Conservation (phyloP, 37 sponge, comb jelly and placozoan genomes). For the Crambe crambe region DNA sequence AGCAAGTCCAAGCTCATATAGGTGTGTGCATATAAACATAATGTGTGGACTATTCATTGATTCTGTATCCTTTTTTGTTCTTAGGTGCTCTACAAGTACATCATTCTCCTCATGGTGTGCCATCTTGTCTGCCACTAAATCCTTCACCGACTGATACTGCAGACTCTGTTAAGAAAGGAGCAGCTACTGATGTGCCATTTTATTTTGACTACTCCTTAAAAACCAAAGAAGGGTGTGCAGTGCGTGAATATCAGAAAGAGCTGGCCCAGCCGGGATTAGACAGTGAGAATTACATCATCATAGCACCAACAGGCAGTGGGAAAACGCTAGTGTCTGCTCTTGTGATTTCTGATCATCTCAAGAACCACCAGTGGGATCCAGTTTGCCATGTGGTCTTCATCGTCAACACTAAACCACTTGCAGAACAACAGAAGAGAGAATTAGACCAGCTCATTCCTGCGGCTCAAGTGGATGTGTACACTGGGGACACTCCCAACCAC, state of each 20-base stretch:
- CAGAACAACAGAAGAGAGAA: constrained; percentile 47
- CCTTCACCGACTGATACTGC: too few relatives aligned
- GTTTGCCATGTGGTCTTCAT: constrained; percentile 35
- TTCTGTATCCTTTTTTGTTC: too few relatives aligned
- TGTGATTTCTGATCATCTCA: constrained; percentile 52
- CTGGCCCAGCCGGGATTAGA: constrained; percentile 57
- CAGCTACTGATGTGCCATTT: too few relatives aligned
- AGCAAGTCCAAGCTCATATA: too few relatives aligned
- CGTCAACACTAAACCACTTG: constrained; percentile 43
- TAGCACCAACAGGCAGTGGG: constrained; percentile 70
- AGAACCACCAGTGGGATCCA: constrained; percentile 6
- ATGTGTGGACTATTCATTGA: too few relatives aligned
- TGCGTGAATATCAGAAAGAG: constrained; percentile 51
- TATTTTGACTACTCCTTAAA: constrained; percentile 1
- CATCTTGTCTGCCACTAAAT: too few relatives aligned
- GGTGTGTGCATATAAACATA: too few relatives aligned
- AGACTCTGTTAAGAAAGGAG: too few relatives aligned
- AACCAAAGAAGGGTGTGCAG: not conserved
- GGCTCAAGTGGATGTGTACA: constrained; percentile 15
- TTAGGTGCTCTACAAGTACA: too few relatives aligned
- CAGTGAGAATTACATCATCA: constrained; percentile 58
- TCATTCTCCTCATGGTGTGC: too few relatives aligned
- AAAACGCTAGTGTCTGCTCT: constrained; percentile 61
- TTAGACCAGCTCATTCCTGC: constrained; percentile 12
- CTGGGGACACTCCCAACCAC: constrained; percentile 2